Conservation (phyloP, 1,140 invertebrate species). For the Bradysia coprophila region DNA sequence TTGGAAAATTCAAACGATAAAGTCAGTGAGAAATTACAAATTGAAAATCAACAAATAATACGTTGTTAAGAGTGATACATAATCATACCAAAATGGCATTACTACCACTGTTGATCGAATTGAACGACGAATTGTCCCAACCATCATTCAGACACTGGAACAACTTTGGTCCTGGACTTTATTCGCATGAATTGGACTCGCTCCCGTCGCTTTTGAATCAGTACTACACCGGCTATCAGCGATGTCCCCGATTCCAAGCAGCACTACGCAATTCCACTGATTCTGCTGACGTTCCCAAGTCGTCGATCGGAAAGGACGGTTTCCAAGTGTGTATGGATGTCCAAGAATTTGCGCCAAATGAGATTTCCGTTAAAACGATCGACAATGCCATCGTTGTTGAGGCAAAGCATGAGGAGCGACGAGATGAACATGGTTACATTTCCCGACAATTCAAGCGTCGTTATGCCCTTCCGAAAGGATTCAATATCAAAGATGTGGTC, state of each 20-base stretch:
- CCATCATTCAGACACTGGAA: too few relatives aligned
- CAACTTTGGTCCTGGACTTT: too few relatives aligned
- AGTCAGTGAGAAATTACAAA: too few relatives aligned
- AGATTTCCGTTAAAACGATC: slow-evolving; percentile 55
- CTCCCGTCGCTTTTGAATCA: background rate
- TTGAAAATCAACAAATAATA: too few relatives aligned
- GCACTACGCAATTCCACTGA: too few relatives aligned
- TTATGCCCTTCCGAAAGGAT: slow-evolving; percentile 48
- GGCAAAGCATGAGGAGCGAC: slow-evolving; percentile 49
- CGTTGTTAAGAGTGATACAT: too few relatives aligned
- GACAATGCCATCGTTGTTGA: slow-evolving; percentile 46
- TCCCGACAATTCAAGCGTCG: slow-evolving; percentile 47
- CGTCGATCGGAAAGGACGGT: slow-evolving; percentile 15
- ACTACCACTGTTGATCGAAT: too few relatives aligned
- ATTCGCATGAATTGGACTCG: too few relatives aligned
- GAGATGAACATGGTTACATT: slow-evolving; percentile 39
- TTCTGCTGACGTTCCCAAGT: too few relatives aligned
- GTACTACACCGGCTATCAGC: slow-evolving; percentile 9
- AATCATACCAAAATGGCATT: too few relatives aligned
- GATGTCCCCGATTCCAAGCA: background rate
- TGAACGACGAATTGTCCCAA: too few relatives aligned
- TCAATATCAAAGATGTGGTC: slow-evolving; percentile 37
- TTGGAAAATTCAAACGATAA: too few relatives aligned
- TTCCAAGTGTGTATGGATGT: slow-evolving; percentile 46
- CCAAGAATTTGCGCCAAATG: slow-evolving; percentile 50